These are phyloP conservation scores for Ceyx melanurus DNA, from an alignment of 2,113 vertebrate species.

Conservation along the genomic window DNA sequence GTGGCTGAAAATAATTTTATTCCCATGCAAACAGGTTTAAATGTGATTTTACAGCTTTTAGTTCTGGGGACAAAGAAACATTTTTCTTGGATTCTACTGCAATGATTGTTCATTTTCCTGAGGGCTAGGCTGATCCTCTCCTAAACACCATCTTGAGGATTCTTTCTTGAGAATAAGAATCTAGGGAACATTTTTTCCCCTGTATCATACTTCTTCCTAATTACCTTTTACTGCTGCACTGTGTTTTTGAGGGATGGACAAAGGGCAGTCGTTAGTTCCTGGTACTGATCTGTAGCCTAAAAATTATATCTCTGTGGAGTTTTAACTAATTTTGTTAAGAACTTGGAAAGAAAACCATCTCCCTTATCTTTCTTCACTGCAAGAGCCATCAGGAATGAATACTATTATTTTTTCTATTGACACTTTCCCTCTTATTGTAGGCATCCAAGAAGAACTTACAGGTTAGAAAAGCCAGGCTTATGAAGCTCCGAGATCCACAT, in stretches of 20 bases:
- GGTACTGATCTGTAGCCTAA: neutral
- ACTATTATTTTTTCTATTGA: neutral
- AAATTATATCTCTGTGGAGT: neutral
- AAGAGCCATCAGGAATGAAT: neutral
- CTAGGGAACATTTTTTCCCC: neutral
- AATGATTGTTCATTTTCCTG: neutral
- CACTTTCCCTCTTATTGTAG: neutral
- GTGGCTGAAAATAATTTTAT: neutral
- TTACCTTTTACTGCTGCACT: neutral
- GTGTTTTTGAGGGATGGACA: neutral
- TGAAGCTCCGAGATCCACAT: fast-evolving
- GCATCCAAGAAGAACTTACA: neutral
- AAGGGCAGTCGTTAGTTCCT: neutral
- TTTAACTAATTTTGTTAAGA: neutral
- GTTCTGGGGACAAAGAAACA: neutral
- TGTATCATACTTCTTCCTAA: neutral
- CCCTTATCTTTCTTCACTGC: neutral
- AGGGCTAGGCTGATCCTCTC: neutral
- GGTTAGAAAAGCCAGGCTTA: neutral
- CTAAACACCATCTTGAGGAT: neutral
- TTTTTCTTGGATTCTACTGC: neutral
- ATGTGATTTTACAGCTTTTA: neutral
- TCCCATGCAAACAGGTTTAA: neutral
- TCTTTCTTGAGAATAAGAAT: neutral
- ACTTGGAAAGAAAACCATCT: neutral